phyloP scores from a whole-genome alignment of 2,888 invertebrate species.

The Lithophane socia region DNA sequence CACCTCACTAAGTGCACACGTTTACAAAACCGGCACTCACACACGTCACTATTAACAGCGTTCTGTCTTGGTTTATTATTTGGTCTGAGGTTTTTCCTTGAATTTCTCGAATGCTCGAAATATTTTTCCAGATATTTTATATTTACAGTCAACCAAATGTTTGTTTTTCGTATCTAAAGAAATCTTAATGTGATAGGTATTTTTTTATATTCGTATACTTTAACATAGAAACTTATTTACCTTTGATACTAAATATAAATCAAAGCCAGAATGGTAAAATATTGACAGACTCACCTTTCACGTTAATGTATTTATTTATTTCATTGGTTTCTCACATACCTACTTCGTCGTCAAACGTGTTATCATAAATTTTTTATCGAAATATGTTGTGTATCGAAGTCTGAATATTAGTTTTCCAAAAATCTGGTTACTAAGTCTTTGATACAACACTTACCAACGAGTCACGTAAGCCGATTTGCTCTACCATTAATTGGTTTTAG shows the following conservation, averaged over 20 bases:
- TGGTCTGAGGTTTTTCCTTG: background rate
- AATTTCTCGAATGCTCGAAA: background rate
- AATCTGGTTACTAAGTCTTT: background rate
- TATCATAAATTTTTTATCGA: background rate
- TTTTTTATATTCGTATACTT: slow-evolving; percentile 6
- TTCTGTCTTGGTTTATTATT: too few species aligned
- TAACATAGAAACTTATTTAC: background rate
- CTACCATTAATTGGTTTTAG: background rate
- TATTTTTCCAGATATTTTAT: background rate
- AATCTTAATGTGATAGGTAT: slow-evolving; percentile 7
- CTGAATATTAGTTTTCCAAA: background rate
- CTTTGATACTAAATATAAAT: slow-evolving; percentile 17
- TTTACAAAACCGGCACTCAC: too few species aligned
- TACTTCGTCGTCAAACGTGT: background rate
- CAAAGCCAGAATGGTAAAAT: slow-evolving; percentile 10
- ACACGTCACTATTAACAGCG: too few species aligned
- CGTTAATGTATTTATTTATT: background rate
- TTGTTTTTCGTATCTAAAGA: slow-evolving; percentile 9
- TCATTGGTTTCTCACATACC: background rate
- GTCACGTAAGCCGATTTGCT: background rate
- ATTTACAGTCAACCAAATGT: background rate
- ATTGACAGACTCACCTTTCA: slow-evolving; percentile 15
- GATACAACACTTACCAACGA: background rate
- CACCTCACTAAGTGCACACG: too few species aligned
- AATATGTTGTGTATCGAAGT: background rate